Conservation (phyloP, 1,140 invertebrate species). For the Triops cancriformis region DNA sequence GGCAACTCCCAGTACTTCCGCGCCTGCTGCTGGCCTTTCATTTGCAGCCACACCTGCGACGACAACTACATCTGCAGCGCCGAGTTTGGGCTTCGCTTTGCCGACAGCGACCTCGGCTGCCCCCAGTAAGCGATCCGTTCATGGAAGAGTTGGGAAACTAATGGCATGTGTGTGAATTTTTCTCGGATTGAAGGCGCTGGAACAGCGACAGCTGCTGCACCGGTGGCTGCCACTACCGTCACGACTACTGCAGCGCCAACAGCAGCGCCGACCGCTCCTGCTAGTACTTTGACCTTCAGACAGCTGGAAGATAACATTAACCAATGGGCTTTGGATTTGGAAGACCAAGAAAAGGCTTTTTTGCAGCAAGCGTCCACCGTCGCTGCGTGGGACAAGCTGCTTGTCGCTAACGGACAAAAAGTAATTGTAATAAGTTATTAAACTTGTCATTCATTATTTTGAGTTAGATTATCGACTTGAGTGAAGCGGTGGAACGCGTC, state of each 20-base stretch:
- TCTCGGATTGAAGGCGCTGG: background rate
- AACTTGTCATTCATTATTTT: slow-evolving; percentile 28
- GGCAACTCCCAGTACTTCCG: too few relatives aligned
- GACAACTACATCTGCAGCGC: background rate
- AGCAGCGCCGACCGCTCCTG: slow-evolving; percentile 38
- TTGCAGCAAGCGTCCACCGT: slow-evolving; percentile 88
- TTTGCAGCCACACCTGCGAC: background rate
- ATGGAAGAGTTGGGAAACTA: background rate
- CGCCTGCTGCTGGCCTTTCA: too few relatives aligned
- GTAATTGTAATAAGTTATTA: slow-evolving; percentile 39
- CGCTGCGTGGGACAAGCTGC: slow-evolving; percentile 84
- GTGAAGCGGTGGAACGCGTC: slow-evolving; percentile 72
- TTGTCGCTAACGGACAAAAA: slow-evolving; percentile 86
- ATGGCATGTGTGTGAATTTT: background rate
- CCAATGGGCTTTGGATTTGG: slow-evolving; percentile 88
- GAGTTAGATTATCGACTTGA: slow-evolving; percentile 66
- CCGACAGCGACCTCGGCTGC: background rate
- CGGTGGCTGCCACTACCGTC: slow-evolving; percentile 25
- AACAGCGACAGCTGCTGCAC: slow-evolving; percentile 24
- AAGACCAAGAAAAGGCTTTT: slow-evolving; percentile 88
- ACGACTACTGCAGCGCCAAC: slow-evolving; percentile 37
- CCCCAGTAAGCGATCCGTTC: background rate
- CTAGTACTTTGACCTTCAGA: slow-evolving; percentile 62
- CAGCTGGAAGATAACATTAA: slow-evolving; percentile 89
- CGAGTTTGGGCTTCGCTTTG: background rate